Percentiles rank a stretch among this genome's conserved stretches.
Conservation (phyloP, 2,797 vertebrate species). For the Epinephelus coioides region DNA sequence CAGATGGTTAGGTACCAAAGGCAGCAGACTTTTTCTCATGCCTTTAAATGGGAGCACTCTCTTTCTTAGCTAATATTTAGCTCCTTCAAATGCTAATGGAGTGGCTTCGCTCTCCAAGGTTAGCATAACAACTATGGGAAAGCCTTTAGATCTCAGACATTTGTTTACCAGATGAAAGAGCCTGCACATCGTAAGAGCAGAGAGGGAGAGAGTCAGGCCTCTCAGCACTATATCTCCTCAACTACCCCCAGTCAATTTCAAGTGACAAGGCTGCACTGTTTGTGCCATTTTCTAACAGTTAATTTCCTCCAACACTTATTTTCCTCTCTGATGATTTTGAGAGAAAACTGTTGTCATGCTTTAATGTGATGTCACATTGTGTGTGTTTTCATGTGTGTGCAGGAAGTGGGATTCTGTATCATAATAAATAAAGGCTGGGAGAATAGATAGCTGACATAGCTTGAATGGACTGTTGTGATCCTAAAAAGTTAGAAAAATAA, state of each 20-base stretch:
- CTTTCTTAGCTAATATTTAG: conserved; percentile 99
- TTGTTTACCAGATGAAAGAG: conserved; percentile 98
- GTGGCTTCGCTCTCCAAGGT: conserved; percentile 96
- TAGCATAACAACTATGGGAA: conserved; percentile 99
- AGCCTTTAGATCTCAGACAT: conserved; percentile 97
- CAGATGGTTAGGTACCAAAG: conserved; percentile 94
- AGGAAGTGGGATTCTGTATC: conserved; percentile 49
- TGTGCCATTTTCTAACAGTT: conserved; percentile 81
- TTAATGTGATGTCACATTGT: conserved; percentile 56
- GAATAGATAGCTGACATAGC: conserved; percentile 54
- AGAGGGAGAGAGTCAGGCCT: conserved; percentile 71
- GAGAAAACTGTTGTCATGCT: conserved; percentile 57
- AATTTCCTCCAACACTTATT: conserved; percentile 65
- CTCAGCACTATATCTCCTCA: conserved; percentile 85
- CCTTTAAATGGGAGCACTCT: conserved; percentile 94
- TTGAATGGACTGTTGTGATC: conserved; percentile 45
- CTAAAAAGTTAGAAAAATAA: conserved; percentile 57
- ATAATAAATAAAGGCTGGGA: conserved; percentile 71
- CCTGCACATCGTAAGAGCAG: conserved; percentile 86
- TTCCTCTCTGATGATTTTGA: conserved; percentile 65
- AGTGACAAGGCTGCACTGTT: conserved; percentile 89
- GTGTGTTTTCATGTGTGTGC: conserved; percentile 29
- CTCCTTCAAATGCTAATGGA: conserved; percentile 99
- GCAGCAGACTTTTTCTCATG: conserved; percentile 95
- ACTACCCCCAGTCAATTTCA: conserved; percentile 90